Evolutionary conservation across 2,888 invertebrate species (phyloP), one percentile per base, ranked within the genome.

Genomic region (Empis stercorea): DNA sequence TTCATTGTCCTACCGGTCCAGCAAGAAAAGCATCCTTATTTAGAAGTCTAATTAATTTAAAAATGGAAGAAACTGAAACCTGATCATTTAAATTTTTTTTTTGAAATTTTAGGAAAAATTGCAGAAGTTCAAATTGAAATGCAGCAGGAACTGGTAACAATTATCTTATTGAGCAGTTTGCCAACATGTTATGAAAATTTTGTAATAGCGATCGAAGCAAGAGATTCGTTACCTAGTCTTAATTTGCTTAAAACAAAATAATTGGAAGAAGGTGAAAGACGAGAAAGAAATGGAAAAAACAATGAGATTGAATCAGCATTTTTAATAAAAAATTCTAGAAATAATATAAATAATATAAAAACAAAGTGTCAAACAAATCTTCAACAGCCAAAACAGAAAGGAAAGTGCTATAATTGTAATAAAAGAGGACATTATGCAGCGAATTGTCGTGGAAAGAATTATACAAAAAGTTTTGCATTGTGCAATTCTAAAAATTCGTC

Each of bases 1-100:
- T 62, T 16, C 64, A 62, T 43, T 58, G 63, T 51, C 66, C 64
- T n/a, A 57, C 56, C 40, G 65, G 65, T 5, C 65, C 65, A 1
- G 32, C 32, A 7, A 4, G 32, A 7, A 32, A 32, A 10, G 32
- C 32, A 9, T 7, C 10, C 5, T 32, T 32, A 32, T 13, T 32
- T 3, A 32, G 13, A 32, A 32, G 3, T 4, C 13, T 32, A 13
- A 32, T 32, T 7, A 4, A 13, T 9, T 13, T 13, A 7, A 58
- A 58, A 30, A 65, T 68, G 64, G 37, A 46, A 14, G 59, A 64
- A 15, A 57, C 54, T 2, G 54, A 48, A 3, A 61, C 54, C 60
- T n/a, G 58, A 60, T 11, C 65, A 65, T 51, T 42, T 65, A 5
- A 54, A 54, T 30, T 55, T 54, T 14, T 64, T 66, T 47, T 62